These are phyloP conservation scores for Melanophora roralis DNA, from an alignment of 2,888 invertebrate genomes.

Conservation along the genomic window DNA sequence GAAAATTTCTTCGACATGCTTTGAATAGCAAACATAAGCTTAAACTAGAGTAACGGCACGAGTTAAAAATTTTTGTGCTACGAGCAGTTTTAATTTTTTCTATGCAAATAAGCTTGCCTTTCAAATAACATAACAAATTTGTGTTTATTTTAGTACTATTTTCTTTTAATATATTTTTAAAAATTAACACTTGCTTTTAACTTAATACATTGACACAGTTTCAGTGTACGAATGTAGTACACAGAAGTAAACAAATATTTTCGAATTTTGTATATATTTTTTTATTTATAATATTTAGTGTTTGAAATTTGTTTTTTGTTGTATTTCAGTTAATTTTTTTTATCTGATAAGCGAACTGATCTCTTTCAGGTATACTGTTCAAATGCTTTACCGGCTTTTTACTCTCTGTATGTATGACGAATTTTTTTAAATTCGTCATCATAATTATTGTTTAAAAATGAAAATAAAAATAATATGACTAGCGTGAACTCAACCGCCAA, in stretches of 20 bases:
- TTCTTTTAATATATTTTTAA: not conserved
- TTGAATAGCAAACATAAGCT: slow-evolving; percentile 35
- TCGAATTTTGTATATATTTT: too few relatives aligned
- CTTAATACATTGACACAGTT: slow-evolving; percentile 38
- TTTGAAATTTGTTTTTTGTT: not conserved
- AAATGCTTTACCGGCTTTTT: slow-evolving; percentile 45
- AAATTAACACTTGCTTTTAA: slow-evolving; percentile 50
- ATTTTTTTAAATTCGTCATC: slow-evolving; percentile 35
- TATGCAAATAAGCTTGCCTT: slow-evolving; percentile 10
- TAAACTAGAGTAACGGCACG: slow-evolving; percentile 44
- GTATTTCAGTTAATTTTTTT: not conserved
- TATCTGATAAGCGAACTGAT: slow-evolving; percentile 15
- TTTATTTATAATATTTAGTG: not conserved
- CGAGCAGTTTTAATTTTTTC: not conserved
- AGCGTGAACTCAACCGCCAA: slow-evolving; percentile 39
- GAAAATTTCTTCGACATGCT: slow-evolving; percentile 54
- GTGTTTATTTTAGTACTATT: not conserved
- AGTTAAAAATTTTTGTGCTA: slow-evolving; percentile 2
- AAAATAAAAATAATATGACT: not conserved
- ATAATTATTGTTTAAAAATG: not conserved
- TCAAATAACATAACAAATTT: slow-evolving; percentile 3
- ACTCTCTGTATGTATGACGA: slow-evolving; percentile 12
- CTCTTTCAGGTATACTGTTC: slow-evolving; percentile 19
- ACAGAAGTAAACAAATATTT: not conserved
- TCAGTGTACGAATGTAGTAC: not conserved